A percentile compares a stretch with the other conserved stretches of the same genome.
phyloP scores from a whole-genome alignment of 1,140 invertebrate genomes.

The Delia radicum region DNA sequence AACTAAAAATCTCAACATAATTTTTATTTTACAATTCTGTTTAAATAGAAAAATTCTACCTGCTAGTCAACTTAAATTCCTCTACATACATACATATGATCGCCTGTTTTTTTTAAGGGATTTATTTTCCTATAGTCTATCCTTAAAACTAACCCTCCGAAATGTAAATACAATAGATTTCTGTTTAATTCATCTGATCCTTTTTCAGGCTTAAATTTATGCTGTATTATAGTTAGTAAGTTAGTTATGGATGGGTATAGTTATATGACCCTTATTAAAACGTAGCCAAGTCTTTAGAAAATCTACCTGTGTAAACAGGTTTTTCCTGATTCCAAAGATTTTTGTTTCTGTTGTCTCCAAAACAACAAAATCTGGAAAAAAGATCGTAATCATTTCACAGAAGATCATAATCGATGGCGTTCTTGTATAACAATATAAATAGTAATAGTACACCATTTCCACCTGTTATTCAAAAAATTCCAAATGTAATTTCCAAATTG shows the following conservation, averaged over 20 bases:
- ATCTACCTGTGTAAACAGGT: slow-evolving; percentile 8
- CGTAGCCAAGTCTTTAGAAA: neutral
- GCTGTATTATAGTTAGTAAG: neutral
- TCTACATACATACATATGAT: neutral
- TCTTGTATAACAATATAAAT: neutral
- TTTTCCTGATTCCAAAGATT: neutral
- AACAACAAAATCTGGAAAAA: neutral
- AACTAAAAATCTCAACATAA: neutral
- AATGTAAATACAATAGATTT: slow-evolving; percentile 2
- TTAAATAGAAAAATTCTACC: neutral
- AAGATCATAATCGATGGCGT: slow-evolving; percentile 15
- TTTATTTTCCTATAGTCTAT: slow-evolving; percentile 16
- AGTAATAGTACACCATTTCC: too few relatives aligned
- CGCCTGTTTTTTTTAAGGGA: neutral
- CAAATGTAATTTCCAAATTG: too few relatives aligned
- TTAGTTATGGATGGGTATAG: neutral
- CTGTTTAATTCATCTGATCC: neutral
- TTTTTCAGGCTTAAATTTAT: neutral
- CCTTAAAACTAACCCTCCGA: slow-evolving; percentile 5
- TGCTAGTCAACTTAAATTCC: neutral
- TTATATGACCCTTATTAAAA: neutral
- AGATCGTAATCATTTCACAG: neutral
- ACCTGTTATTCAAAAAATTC: too few relatives aligned
- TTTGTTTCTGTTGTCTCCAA: neutral
- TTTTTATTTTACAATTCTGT: neutral